A percentile compares a stretch with the other conserved stretches of the same genome.
Evolutionary conservation across 1,140 invertebrate genomes (phyloP).

Genomic region (Psilanteris sp.): DNA sequence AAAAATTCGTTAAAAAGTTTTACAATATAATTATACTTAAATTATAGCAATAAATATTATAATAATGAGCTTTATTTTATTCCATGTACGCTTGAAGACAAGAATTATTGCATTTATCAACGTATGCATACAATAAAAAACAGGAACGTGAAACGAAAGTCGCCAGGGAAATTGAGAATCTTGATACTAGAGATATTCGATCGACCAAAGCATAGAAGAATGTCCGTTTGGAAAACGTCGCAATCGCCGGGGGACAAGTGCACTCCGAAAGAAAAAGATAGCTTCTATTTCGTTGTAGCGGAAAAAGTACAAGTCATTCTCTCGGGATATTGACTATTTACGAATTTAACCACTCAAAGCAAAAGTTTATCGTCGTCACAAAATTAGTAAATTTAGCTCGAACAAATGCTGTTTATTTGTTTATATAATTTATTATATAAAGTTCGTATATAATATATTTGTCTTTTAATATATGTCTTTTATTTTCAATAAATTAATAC

Average conservation of each 20-base stretch:
- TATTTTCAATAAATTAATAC: no score
- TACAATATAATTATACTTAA: no score
- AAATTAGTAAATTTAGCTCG: no score
- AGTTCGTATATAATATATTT: no score
- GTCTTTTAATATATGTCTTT: no score
- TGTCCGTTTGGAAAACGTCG: slow-evolving; percentile 61
- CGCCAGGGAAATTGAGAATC: slow-evolving; percentile 66
- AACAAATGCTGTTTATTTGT: no score
- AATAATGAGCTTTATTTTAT: slow-evolving; percentile 32
- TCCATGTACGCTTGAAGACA: slow-evolving; percentile 1
- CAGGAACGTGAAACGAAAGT: slow-evolving; percentile 52
- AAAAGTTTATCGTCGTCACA: slow-evolving; percentile 51
- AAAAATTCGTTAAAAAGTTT: slow-evolving; percentile 8
- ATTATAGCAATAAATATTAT: slow-evolving; percentile 15
- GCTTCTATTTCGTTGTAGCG: slow-evolving; percentile 42
- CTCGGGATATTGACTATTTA: slow-evolving; percentile 64
- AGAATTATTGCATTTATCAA: slow-evolving; percentile 50
- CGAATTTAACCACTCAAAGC: slow-evolving; percentile 58
- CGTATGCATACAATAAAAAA: slow-evolving; percentile 58
- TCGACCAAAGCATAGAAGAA: slow-evolving; percentile 65
- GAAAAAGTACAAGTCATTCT: slow-evolving; percentile 48
- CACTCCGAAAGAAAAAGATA: slow-evolving; percentile 58
- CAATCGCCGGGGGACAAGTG: slow-evolving; percentile 57
- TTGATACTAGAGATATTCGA: slow-evolving; percentile 63
- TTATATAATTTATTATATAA: no score